Conservation (phyloP, 1,140 invertebrate species). For the Zaprionus africanus region DNA sequence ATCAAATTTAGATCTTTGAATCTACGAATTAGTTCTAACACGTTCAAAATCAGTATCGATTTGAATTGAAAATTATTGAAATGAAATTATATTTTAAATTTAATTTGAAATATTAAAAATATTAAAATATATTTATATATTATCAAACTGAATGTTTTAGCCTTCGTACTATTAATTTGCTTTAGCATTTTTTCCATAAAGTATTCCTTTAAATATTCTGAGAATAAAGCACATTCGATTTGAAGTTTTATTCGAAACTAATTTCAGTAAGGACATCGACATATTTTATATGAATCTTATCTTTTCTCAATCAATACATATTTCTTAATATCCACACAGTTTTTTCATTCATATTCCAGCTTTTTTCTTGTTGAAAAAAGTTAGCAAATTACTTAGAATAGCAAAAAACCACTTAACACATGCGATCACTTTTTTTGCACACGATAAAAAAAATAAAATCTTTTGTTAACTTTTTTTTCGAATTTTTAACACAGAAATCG, state of each 20-base stretch:
- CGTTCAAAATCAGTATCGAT: background rate
- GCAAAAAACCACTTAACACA: conserved; percentile 11
- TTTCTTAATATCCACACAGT: background rate
- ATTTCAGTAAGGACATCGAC: background rate
- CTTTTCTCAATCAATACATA: background rate
- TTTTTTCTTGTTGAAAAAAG: background rate
- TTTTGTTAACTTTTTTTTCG: background rate
- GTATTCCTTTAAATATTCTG: background rate
- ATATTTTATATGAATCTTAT: background rate
- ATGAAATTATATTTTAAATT: too few species aligned
- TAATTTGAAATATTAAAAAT: background rate
- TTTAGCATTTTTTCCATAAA: background rate
- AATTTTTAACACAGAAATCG: conserved; percentile 3
- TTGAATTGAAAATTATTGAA: background rate
- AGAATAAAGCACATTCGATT: background rate
- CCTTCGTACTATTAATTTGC: background rate
- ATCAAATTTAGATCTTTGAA: too few species aligned
- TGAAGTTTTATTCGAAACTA: background rate
- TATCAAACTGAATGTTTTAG: background rate
- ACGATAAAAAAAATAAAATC: background rate
- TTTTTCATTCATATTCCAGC: background rate
- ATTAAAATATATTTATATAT: background rate
- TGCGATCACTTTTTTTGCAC: background rate
- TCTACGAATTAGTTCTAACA: background rate
- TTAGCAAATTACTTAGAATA: conserved; percentile 3